Evolutionary conservation across 1,140 invertebrate genomes (phyloP).

Genomic region (Bombus haemorrhoidalis): DNA sequence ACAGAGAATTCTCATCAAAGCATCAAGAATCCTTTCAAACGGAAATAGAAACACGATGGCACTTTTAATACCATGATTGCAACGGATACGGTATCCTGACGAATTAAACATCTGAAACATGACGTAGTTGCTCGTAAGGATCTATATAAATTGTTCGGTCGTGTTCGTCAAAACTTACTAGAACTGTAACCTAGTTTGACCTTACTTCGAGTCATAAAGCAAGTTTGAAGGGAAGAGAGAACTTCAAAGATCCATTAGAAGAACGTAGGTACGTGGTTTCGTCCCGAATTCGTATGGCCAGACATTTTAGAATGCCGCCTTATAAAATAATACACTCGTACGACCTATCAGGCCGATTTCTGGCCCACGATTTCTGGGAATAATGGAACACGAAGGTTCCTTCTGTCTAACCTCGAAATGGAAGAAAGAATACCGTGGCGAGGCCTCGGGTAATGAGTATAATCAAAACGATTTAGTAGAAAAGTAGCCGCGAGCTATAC

Average conservation of each 20-base stretch:
- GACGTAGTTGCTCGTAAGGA: too few relatives aligned
- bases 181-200: background rate
- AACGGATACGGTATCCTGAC: too few relatives aligned
- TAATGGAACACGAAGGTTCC: constrained; percentile 65
- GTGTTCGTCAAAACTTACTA: background rate
- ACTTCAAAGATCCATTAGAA: background rate
- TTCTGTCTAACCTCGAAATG: constrained; percentile 30
- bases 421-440: constrained; percentile 29
- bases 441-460: constrained; percentile 76
- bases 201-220: background rate
- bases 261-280: background rate
- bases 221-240: background rate
- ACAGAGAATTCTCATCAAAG: too few relatives aligned
- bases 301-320: constrained; percentile 12
- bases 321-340: constrained; percentile 57
- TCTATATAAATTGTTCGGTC: too few relatives aligned
- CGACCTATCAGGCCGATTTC: constrained; percentile 33
- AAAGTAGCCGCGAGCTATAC: constrained; percentile 76
- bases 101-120: too few relatives aligned
- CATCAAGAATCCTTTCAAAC: too few relatives aligned
- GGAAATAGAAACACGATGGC: too few relatives aligned
- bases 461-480: constrained; percentile 79
- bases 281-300: background rate
- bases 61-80: too few relatives aligned
- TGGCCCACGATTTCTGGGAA: constrained; percentile 73